A percentile compares a stretch with the other conserved stretches of the same genome.
Evolutionary conservation across 2,888 invertebrate genomes (phyloP).

Genomic region (Cephus runcator): DNA sequence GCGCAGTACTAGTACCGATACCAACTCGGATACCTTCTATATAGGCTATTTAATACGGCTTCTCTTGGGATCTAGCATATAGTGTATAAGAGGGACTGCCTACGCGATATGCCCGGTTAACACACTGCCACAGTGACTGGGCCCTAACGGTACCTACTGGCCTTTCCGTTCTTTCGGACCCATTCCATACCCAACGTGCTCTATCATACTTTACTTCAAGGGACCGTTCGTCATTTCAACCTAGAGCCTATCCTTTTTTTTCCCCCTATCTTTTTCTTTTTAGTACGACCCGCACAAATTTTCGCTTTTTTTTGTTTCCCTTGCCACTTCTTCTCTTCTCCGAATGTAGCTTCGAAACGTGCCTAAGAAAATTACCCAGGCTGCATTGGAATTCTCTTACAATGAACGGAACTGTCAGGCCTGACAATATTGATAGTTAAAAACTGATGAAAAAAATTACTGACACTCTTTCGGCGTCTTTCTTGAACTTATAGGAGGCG

Average conservation of each 20-base stretch:
- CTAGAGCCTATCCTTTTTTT: neutral
- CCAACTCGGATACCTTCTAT: neutral
- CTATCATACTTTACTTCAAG: neutral
- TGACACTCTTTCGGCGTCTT: neutral
- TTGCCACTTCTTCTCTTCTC: too few species aligned
- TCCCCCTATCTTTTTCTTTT: neutral
- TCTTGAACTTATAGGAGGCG: neutral
- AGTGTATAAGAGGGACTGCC: neutral
- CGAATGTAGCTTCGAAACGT: neutral
- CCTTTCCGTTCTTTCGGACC: neutral
- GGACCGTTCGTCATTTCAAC: neutral
- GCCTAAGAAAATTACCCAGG: neutral
- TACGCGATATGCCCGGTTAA: slow-evolving; percentile 43
- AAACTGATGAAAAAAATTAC: neutral
- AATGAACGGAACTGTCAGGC: neutral
- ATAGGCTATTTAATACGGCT: neutral
- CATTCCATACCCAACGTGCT: neutral
- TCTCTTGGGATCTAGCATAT: neutral
- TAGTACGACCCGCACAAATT: neutral
- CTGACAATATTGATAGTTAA: neutral
- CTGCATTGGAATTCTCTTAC: neutral
- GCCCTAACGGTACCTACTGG: slow-evolving; percentile 43
- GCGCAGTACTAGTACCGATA: neutral
- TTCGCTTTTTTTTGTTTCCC: neutral
- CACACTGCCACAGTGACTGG: slow-evolving; percentile 52